These are phyloP conservation scores for Atherix ibis DNA, from an alignment of 2,888 invertebrate genomes.

Conservation along the genomic window DNA sequence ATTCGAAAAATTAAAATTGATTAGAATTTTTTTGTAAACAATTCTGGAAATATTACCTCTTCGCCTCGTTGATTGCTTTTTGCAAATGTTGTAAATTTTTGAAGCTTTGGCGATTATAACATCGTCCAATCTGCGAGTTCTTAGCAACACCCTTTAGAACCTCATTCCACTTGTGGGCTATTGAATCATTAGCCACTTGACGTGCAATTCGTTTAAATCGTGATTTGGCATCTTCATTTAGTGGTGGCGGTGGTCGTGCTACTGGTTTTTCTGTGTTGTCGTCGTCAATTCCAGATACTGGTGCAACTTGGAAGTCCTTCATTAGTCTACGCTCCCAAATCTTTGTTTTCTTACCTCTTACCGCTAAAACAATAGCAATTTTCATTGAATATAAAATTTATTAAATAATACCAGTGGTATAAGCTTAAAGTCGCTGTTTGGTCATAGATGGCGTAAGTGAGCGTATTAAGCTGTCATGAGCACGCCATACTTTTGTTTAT, in stretches of 20 bases:
- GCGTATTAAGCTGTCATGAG: too few species aligned
- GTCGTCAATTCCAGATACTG: constrained; percentile 40
- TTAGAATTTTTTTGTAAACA: not conserved
- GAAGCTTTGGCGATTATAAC: constrained; percentile 51
- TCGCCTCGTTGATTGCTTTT: constrained; percentile 63
- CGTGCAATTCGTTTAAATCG: constrained; percentile 60
- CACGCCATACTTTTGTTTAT: too few species aligned
- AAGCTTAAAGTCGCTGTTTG: too few species aligned
- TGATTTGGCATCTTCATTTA: constrained; percentile 44
- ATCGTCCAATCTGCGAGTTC: constrained; percentile 67
- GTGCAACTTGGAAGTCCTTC: constrained; percentile 77
- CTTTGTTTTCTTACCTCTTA: constrained; percentile 61
- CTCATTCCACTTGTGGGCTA: constrained; percentile 58
- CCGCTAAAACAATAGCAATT: constrained; percentile 39
- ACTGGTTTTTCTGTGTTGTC: constrained; percentile 14
- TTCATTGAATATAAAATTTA: not conserved
- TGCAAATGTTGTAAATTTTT: constrained; percentile 62
- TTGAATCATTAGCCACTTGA: constrained; percentile 52
- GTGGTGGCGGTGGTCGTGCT: constrained; percentile 27
- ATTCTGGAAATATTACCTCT: constrained; percentile 31
- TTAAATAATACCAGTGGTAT: too few species aligned
- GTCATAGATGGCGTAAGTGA: too few species aligned
- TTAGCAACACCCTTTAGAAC: constrained; percentile 41
- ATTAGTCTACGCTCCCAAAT: constrained; percentile 76
- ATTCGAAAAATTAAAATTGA: constrained; percentile 4